Evolutionary conservation across 2,113 vertebrate species (phyloP).

Genomic region (Marmota monax): DNA sequence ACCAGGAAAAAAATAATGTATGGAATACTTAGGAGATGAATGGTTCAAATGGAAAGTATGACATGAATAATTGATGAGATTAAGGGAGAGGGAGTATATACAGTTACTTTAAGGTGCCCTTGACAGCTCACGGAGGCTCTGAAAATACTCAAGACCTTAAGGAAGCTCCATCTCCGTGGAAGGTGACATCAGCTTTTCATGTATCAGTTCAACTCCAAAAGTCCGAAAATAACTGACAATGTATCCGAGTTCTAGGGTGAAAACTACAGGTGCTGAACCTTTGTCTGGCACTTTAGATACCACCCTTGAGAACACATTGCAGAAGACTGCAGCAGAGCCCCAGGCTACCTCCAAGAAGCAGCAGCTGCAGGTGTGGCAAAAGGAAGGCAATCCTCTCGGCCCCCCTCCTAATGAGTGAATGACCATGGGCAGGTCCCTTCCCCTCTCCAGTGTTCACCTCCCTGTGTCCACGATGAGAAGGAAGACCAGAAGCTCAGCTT

Average conservation of each 20-base stretch:
- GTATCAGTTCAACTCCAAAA: constrained; percentile 77
- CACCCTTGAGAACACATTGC: not conserved
- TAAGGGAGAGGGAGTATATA: constrained; percentile 56
- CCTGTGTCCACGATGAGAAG: not conserved
- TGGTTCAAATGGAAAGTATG: constrained; percentile 68
- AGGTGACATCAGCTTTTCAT: constrained; percentile 66
- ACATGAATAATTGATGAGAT: constrained; percentile 79
- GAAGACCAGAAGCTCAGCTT: not conserved
- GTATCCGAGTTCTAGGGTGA: constrained; percentile 55
- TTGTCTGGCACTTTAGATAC: not conserved
- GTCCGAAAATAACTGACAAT: constrained; percentile 32
- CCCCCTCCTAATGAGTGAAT: not conserved
- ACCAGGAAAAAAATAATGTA: not conserved
- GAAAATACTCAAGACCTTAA: constrained; percentile 56
- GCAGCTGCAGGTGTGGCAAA: not conserved
- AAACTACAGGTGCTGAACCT: constrained; percentile 17
- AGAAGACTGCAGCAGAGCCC: not conserved
- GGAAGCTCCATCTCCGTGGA: constrained; percentile 29
- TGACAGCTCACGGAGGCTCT: constrained; percentile 55
- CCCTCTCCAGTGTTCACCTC: not conserved
- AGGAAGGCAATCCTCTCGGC: not conserved
- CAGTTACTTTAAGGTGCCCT: constrained; percentile 64
- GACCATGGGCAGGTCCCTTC: accelerated
- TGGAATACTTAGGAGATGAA: constrained; percentile 50
- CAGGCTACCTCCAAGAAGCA: not conserved